Conservation (phyloP, 92 coral and sea anemone genomes). For the Porites evermanni region DNA sequence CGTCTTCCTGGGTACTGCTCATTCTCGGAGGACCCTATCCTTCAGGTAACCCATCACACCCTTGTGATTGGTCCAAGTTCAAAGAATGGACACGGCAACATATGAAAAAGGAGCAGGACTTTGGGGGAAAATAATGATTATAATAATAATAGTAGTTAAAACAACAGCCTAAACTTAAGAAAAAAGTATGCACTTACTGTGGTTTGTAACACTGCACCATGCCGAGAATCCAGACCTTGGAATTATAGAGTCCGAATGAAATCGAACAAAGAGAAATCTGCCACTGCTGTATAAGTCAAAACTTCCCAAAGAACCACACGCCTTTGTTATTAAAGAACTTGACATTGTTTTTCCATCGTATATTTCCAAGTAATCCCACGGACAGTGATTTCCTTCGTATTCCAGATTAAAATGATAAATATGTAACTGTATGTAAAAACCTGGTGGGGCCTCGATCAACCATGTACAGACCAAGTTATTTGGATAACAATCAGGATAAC, state of each 20-base stretch:
- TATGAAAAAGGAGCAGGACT: too few species aligned
- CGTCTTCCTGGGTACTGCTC: too few species aligned
- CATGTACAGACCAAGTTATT: conserved; percentile 16
- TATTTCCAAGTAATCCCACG: conserved; percentile 21
- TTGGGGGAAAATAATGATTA: too few species aligned
- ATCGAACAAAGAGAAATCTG: neutral
- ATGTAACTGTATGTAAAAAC: neutral
- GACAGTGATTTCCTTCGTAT: conserved; percentile 9
- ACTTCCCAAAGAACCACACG: conserved; percentile 3
- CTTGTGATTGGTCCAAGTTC: too few species aligned
- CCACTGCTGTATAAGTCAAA: conserved; percentile 9
- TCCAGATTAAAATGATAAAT: conserved; percentile 14
- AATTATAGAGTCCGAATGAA: neutral
- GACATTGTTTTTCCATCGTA: neutral
- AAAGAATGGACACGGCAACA: too few species aligned
- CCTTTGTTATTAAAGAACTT: conserved; percentile 1
- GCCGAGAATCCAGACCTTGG: conserved; percentile 13
- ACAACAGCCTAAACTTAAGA: too few species aligned
- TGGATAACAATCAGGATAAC: conserved; percentile 7
- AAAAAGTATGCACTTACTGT: neutral
- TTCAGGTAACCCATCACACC: too few species aligned
- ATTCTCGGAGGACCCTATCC: too few species aligned
- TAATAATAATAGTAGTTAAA: too few species aligned
- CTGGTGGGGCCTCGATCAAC: neutral
- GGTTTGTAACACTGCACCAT: neutral